phyloP scores from a whole-genome alignment of 1,140 invertebrate genomes.

The Magallana ariakensis region DNA sequence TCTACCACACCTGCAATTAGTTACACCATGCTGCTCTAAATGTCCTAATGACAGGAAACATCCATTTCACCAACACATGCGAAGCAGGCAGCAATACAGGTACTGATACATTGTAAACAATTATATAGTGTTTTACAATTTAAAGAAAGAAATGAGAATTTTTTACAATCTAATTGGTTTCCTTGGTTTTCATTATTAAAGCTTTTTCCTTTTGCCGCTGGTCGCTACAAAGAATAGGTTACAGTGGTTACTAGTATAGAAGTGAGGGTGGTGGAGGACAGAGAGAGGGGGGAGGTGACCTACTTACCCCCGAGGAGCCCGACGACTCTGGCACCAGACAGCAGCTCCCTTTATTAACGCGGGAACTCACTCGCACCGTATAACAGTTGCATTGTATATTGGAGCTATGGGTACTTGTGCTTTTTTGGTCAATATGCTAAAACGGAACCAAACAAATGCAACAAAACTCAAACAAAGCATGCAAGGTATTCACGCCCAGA shows the following conservation, averaged over 20 bases:
- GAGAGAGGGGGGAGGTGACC: not conserved
- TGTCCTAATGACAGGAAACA: too few relatives aligned
- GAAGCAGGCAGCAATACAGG: not conserved
- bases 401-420: conserved; percentile 57
- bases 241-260: not conserved
- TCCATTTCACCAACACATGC: not conserved
- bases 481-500: conserved; percentile 19
- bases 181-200: too few relatives aligned
- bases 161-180: too few relatives aligned
- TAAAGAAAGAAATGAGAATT: too few relatives aligned
- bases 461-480: conserved; percentile 46
- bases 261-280: not conserved
- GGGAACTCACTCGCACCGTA: conserved; percentile 46
- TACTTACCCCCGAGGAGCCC: conserved; percentile 36
- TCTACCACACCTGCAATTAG: conserved; percentile 8
- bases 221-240: not conserved
- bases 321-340: conserved; percentile 51
- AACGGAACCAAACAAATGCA: conserved; percentile 36
- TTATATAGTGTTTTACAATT: too few relatives aligned
- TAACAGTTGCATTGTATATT: conserved; percentile 55
- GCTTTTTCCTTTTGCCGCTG: too few relatives aligned
- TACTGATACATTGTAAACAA: not conserved
- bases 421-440: conserved; percentile 55
- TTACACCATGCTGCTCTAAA: not conserved
- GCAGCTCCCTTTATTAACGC: conserved; percentile 44